Base-by-base conservation (phyloP, 2,113 vertebrate species). In the Hiodon alosoides region DNA sequence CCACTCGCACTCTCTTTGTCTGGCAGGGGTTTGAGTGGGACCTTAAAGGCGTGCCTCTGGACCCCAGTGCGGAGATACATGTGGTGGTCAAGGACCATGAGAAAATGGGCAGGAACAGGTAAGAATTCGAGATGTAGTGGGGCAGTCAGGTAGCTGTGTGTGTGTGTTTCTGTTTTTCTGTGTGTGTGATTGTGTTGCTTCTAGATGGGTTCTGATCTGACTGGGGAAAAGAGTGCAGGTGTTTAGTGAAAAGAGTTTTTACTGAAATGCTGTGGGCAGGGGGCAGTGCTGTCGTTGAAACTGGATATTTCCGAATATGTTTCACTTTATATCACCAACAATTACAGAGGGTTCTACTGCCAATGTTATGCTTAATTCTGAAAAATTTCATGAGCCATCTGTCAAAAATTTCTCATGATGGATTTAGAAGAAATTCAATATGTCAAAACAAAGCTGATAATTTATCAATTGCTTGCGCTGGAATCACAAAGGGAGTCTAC, bases 41-140 rank as follows among this genome's bases (percentile, higher is more conserved):
- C 53, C 89, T 99, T 74, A 98, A 99, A 85, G 96, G 96, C 59
- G 31, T 91, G 7, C 94, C 96, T 2, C 80, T 98, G 87, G 95
- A 98, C 76, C 86, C 91, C 0, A 81, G 82, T 0, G 90, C 95
- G 0, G 96, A 98, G 81, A 90, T 99, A 61, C 93, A 91, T 0
- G 91, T 97, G 7, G 95, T 98, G 0, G 93, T 99, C 65, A 99
- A 98, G 77, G 97, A 99, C 85, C 96, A 98, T 81, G 96, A 98
- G 83, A 98, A 95, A 0, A 90, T 99, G 91, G 96, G 97, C 2
- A 93, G 96, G 8, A 99, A 98, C 92, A 94, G 96, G 96, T 97
- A 73, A 77, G 85, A 11, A 4, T 75, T 4, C 4, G 0, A 51
- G 61, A 46, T 3, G 51, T n/a, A 48, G 6, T 46, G 57, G 65